Percentiles rank a stretch among this genome's conserved stretches.
Evolutionary conservation across 2,797 vertebrate species (phyloP).

Genomic region (Neosilurus hyrtlii): DNA sequence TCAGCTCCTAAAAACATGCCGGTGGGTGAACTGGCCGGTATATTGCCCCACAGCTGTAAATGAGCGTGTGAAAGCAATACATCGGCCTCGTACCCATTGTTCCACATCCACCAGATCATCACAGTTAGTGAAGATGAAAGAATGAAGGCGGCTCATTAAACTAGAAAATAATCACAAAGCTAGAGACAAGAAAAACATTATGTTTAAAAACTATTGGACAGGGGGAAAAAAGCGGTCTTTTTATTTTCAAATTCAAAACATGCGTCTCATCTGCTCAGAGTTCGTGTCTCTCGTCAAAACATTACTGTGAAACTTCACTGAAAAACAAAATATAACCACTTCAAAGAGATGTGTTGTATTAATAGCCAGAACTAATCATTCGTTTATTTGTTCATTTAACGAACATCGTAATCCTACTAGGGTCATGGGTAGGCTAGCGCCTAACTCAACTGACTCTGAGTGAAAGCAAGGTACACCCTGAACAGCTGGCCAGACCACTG

Average conservation of each 20-base stretch:
- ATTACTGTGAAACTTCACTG: neutral
- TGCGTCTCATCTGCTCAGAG: neutral
- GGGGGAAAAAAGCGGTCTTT: neutral
- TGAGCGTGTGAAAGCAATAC: neutral
- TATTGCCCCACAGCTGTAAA: neutral
- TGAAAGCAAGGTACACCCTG: too few species aligned
- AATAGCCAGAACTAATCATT: neutral
- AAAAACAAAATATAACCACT: constrained; percentile 2
- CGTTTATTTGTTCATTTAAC: too few species aligned
- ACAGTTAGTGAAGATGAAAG: neutral
- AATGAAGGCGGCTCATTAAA: neutral
- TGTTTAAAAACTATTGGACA: neutral
- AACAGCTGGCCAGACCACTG: too few species aligned
- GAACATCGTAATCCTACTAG: too few species aligned
- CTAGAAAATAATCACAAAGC: neutral
- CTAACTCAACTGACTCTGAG: too few species aligned
- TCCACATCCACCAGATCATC: neutral
- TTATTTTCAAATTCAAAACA: neutral
- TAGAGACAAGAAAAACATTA: neutral
- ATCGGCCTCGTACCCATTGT: neutral
- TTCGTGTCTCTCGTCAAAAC: neutral
- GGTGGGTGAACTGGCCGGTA: neutral
- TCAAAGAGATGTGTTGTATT: neutral
- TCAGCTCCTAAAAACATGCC: neutral
- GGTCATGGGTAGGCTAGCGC: too few species aligned